Evolutionary conservation across 2,113 vertebrate genomes (phyloP), one percentile per base, ranked within the genome.

Genomic region (Bujurquina vittata): DNA sequence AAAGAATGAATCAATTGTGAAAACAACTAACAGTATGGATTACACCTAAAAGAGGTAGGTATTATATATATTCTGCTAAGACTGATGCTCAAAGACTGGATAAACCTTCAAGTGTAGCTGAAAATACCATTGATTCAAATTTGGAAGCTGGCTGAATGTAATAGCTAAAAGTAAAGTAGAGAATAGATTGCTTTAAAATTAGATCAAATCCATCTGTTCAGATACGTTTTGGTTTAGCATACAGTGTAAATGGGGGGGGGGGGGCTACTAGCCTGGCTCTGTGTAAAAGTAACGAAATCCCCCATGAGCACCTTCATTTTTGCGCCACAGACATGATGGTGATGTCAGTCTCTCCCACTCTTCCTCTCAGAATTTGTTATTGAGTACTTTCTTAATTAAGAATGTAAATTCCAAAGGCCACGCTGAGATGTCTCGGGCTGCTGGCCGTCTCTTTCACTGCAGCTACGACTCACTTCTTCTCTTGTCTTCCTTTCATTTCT

Each of bases 401-500:
- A 26, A 33, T 69, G 20, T 22, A 0, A 55, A 75, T 43, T 63
- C 14, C 72, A 63, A 75, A 63, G 7, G 4, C 49, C 22, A 54
- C 20, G 46, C 26, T 54, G 67, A 72, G 52, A 54, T 14, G 26
- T 72, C 17, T 54, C 0, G 2, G 46, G 3, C 26, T 33, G 43
- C 46, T 72, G 46, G 46, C n/a, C 67, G 12, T 18, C 0, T 72
- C 67, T 72, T n/a, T 72, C 67, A 49, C 43, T 69, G 14, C 26
- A 26, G 23, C 35, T 40, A 46, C 54, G 43, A 76, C 55, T 58
- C 55, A 77, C 75, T 59, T 76, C 56, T 75, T 75, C 29, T 79
- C 72, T 88, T 83, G 84, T 84, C 87, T 52, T 79, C 61, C 61
- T 62, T 63, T 84, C 82, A 81, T 74, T 84, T 82, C 81, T 90